phyloP scores from a whole-genome alignment of 2,888 invertebrate species.

The Cyaniris semiargus region DNA sequence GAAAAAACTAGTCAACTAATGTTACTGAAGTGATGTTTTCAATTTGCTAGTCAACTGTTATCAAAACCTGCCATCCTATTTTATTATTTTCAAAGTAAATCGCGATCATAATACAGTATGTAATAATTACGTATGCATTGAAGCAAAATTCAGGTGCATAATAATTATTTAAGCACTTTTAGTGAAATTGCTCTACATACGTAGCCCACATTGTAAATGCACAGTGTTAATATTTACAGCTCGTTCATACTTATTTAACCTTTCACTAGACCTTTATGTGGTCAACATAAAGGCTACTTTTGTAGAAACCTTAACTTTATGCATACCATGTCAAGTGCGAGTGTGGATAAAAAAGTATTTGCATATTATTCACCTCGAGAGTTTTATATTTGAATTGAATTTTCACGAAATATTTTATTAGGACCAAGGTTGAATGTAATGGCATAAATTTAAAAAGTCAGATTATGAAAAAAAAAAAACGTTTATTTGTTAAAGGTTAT shows the following conservation, averaged over 20 bases:
- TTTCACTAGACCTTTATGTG: not conserved
- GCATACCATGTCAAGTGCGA: slow-evolving; percentile 19
- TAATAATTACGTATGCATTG: not conserved
- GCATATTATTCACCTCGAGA: slow-evolving; percentile 14
- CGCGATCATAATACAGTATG: not conserved
- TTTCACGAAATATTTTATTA: slow-evolving; percentile 13
- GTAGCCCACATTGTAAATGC: slow-evolving; percentile 22
- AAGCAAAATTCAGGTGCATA: not conserved
- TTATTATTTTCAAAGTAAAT: not conserved
- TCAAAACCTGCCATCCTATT: too few relatives aligned
- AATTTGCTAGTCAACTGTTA: too few relatives aligned
- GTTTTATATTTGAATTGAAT: not conserved
- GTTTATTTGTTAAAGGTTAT: too few relatives aligned
- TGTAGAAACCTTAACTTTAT: not conserved
- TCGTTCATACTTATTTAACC: not conserved
- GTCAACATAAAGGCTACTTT: not conserved
- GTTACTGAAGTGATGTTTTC: too few relatives aligned
- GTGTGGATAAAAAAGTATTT: slow-evolving; percentile 14
- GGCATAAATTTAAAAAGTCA: not conserved
- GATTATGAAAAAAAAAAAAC: not conserved
- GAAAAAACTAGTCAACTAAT: too few relatives aligned
- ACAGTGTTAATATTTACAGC: not conserved
- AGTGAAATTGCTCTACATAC: slow-evolving; percentile 18
- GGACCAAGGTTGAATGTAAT: not conserved
- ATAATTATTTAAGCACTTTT: slow-evolving; percentile 19